Base-by-base conservation (phyloP, 2,888 invertebrate species). In the Sericinus montela region DNA sequence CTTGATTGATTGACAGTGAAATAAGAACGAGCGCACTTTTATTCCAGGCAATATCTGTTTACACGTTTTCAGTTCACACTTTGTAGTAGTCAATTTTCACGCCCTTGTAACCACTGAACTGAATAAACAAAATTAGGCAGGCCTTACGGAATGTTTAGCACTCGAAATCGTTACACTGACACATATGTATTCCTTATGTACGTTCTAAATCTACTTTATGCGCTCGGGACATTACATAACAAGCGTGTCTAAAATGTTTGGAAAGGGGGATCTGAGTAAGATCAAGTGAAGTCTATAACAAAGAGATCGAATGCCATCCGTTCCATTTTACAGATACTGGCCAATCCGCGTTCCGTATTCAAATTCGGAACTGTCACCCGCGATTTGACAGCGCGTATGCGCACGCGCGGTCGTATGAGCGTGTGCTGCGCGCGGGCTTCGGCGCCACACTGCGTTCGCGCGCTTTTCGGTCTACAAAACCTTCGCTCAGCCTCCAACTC, bases 381-480 rank as follows among this genome's bases (percentile, higher is more conserved):
- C 72, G 76, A 57, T 70, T 72, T 77, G 80, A 76, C 76, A 75
- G 69, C 69, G 70, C 78, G 74, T 69, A 68, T 62, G 61, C 68
- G 57, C 69, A 69, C 75, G 70, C 75, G 76, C 78, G 75, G 72
- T 70, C 74, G 75, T 78, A 68, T 77, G 74, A 79, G 79, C 87
- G 86, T 87, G 87, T 82, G 72, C 53, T 76, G 85, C 85, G 86
- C 85, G 67, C 87, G 84, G 70, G 75, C 77, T 74, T 76, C 85
- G 75, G 80, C 84, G 79, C 82, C 72, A 77, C 79, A 88, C 88
- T 88, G 87, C 80, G 80, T 87, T 86, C 85, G 85, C 88, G 87
- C 86, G 86, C 87, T 86, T 86, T 88, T 85, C 79, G 69, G 75
- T 76, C 78, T 74, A 74, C 67, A 69, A 79, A 81, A 80, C 85